Percentiles rank a stretch among this genome's conserved stretches.
These are phyloP conservation scores for Metaphire vulgaris DNA, from an alignment of 1,140 invertebrate genomes.

Conservation along the genomic window DNA sequence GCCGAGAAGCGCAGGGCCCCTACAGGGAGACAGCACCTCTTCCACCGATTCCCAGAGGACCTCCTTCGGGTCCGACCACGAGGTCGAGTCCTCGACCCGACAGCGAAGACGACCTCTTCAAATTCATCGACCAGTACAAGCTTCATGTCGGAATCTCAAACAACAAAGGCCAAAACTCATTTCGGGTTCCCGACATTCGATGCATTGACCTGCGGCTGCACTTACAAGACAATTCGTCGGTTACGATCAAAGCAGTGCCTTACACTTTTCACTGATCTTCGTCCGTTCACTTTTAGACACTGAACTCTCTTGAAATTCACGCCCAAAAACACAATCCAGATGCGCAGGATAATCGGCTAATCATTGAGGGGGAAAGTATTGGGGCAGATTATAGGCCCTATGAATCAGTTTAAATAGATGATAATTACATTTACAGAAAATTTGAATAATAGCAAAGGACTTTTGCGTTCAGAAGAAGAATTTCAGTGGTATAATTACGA, in stretches of 20 bases:
- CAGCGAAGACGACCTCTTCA: not conserved
- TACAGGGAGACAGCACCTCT: not conserved
- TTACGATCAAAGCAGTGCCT: not conserved
- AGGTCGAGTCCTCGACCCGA: not conserved
- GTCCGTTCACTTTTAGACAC: too few relatives aligned
- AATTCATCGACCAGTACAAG: not conserved
- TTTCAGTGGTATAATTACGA: too few relatives aligned
- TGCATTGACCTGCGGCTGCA: not conserved
- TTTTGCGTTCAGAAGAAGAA: too few relatives aligned
- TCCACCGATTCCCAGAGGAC: not conserved
- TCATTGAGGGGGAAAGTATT: too few relatives aligned
- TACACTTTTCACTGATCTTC: not conserved
- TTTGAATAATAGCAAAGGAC: too few relatives aligned
- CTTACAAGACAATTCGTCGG: not conserved
- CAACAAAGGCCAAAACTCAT: not conserved
- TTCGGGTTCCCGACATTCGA: not conserved
- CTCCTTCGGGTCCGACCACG: not conserved
- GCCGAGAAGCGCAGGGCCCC: not conserved
- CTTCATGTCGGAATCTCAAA: not conserved
- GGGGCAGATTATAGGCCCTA: too few relatives aligned
- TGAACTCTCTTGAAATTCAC: too few relatives aligned
- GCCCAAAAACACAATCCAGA: too few relatives aligned
- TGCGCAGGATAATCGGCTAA: too few relatives aligned
- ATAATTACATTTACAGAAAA: too few relatives aligned
- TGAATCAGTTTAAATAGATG: too few relatives aligned